Conservation (phyloP, 2,888 invertebrate species). For the Nyleta sp. region DNA sequence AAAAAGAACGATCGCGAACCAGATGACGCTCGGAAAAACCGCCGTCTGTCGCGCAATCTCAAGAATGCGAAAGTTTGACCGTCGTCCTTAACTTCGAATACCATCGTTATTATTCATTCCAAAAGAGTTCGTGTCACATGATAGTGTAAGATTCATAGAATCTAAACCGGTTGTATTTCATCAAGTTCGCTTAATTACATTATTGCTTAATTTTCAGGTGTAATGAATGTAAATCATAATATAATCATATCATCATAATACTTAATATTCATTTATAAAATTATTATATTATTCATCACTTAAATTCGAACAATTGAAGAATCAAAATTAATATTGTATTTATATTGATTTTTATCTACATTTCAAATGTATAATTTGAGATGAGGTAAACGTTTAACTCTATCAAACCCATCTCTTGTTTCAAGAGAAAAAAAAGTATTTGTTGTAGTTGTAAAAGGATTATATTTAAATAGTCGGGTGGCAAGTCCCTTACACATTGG, state of each 20-base stretch:
- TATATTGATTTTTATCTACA: too few species aligned
- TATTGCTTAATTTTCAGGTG: too few species aligned
- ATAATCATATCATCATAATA: too few species aligned
- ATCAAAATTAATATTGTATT: too few species aligned
- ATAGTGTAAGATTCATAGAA: slow-evolving; percentile 38
- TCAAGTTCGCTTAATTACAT: slow-evolving; percentile 14
- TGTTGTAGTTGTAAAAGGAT: slow-evolving; percentile 66
- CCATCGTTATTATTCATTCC: slow-evolving; percentile 43
- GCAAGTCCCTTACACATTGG: slow-evolving; percentile 64
- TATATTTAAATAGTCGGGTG: slow-evolving; percentile 73
- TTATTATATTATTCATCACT: too few species aligned
- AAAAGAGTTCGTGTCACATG: slow-evolving; percentile 51
- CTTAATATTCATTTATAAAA: too few species aligned
- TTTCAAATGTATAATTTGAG: neutral
- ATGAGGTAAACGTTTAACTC: slow-evolving; percentile 68
- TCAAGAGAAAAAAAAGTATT: slow-evolving; percentile 49
- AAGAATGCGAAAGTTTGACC: slow-evolving; percentile 61
- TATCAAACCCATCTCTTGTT: slow-evolving; percentile 35
- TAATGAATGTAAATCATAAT: too few species aligned
- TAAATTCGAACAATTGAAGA: too few species aligned
- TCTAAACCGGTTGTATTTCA: slow-evolving; percentile 43
- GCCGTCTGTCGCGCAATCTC: slow-evolving; percentile 47
- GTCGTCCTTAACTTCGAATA: slow-evolving; percentile 42
- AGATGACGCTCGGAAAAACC: slow-evolving; percentile 69
- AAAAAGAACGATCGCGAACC: too few species aligned